phyloP scores from a whole-genome alignment of 2,797 vertebrate genomes.

The Lepilemur ruficaudatus region DNA sequence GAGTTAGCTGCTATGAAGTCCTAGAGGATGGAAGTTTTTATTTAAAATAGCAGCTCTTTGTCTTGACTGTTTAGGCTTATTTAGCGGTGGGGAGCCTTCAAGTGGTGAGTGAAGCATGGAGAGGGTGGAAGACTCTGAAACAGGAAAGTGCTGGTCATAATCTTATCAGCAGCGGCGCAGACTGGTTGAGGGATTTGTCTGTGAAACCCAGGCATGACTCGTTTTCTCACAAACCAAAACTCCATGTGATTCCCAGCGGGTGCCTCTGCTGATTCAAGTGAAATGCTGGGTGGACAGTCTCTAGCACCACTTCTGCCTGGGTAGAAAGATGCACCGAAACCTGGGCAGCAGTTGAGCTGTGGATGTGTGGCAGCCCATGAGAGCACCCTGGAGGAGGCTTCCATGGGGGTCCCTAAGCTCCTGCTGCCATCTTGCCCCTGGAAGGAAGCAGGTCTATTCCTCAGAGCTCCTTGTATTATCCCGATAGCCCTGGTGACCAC shows the following conservation, averaged over 20 bases:
- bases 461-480: background rate
- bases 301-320: background rate
- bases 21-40: constrained; percentile 12
- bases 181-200: background rate
- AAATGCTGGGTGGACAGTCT: background rate
- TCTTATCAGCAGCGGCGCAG: background rate
- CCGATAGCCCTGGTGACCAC: background rate
- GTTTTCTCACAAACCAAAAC: background rate
- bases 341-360: background rate
- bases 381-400: background rate
- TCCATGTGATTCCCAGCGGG: background rate
- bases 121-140: background rate
- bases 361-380: background rate
- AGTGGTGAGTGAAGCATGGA: background rate
- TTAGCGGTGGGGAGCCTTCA: background rate
- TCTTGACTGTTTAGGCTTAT: background rate
- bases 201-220: background rate
- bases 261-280: background rate
- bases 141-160: background rate
- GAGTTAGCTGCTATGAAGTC: constrained; percentile 43
- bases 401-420: background rate
- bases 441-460: background rate
- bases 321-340: background rate
- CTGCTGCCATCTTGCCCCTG: background rate
- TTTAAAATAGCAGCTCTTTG: background rate